A percentile compares a stretch with the other conserved stretches of the same genome.
These are phyloP conservation scores for Willowsia nigromaculata DNA, from an alignment of 2,888 invertebrate species.

Conservation along the genomic window DNA sequence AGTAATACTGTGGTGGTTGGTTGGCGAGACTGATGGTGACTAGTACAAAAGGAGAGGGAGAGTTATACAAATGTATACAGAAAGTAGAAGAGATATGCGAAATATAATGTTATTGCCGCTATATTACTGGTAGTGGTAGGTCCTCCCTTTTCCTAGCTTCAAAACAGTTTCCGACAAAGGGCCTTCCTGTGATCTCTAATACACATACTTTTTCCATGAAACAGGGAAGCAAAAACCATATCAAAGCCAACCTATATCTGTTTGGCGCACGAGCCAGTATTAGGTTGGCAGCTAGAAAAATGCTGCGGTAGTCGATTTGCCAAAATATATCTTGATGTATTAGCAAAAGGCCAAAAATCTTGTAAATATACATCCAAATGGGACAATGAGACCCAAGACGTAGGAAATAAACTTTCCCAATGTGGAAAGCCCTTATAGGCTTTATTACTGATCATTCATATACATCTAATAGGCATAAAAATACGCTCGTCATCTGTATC, in stretches of 20 bases:
- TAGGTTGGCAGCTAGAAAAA: not conserved
- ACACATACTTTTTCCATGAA: conserved; percentile 5
- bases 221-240: conserved; percentile 6
- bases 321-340: conserved; percentile 45
- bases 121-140: not conserved
- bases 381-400: not conserved
- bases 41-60: not conserved
- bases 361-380: conserved; percentile 46
- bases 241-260: not conserved
- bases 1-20: conserved; percentile 39
- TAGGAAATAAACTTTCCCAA: not conserved
- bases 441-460: not conserved
- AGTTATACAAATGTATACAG: not conserved
- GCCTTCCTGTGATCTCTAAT: conserved; percentile 37
- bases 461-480: not conserved
- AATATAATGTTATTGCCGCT: not conserved
- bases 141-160: conserved; percentile 2
- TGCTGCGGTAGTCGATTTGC: conserved; percentile 60
- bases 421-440: not conserved
- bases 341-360: conserved; percentile 44
- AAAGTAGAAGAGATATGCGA: not conserved
- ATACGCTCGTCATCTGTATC: not conserved
- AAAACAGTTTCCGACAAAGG: conserved; percentile 47
- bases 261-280: conserved; percentile 45
- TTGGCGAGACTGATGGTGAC: conserved; percentile 16